A percentile compares a stretch with the other conserved stretches of the same genome.
Evolutionary conservation across 2,113 vertebrate genomes (phyloP).

Genomic region (Panthera uncia): DNA sequence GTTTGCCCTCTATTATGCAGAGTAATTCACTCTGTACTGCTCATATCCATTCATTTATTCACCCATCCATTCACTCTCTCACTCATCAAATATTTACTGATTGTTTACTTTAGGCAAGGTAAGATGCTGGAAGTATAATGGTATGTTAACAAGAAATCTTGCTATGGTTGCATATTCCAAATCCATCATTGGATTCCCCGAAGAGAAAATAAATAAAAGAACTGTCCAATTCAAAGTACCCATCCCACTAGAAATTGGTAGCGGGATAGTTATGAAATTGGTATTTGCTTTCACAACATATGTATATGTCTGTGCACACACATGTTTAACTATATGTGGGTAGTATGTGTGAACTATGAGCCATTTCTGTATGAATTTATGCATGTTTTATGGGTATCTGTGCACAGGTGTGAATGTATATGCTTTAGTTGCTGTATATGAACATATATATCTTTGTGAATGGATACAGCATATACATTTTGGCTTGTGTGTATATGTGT

Average conservation of each 20-base stretch:
- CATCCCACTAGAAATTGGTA: neutral
- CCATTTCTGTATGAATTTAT: neutral
- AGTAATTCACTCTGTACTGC: neutral
- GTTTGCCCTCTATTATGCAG: neutral
- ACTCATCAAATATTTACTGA: neutral
- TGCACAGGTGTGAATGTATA: neutral
- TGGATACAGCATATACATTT: neutral
- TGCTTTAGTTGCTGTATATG: neutral
- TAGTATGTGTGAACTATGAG: neutral
- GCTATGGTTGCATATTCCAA: neutral
- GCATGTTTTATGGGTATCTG: neutral
- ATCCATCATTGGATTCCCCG: neutral
- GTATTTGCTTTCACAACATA: neutral
- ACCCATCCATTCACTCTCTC: neutral
- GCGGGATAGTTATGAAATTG: neutral
- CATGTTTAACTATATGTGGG: neutral
- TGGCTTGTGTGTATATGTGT: fast-evolving
- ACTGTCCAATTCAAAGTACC: neutral
- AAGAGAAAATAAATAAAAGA: neutral
- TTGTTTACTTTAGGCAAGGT: neutral
- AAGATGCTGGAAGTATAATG: neutral
- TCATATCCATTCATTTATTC: neutral
- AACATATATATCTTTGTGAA: neutral
- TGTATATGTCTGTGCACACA: neutral
- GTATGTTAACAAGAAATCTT: neutral